Evolutionary conservation across 2,888 invertebrate species (phyloP).

Genomic region (Rhagonycha fulva): DNA sequence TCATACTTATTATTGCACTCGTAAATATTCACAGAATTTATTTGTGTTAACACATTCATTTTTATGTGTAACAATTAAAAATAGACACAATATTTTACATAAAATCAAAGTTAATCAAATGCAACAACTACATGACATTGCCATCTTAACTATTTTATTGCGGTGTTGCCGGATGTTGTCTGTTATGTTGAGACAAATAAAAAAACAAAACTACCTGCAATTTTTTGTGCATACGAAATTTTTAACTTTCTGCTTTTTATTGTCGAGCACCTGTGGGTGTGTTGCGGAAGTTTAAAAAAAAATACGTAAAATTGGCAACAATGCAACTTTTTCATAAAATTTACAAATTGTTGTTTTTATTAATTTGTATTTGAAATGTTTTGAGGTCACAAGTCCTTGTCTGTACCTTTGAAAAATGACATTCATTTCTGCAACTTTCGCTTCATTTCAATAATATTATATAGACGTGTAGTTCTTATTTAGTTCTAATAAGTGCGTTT

Average conservation of each 20-base stretch:
- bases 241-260: neutral
- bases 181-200: neutral
- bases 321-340: neutral
- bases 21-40: slow-evolving; percentile 8
- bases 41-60: slow-evolving; percentile 13
- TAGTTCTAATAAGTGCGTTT: neutral
- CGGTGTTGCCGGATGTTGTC: neutral
- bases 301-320: neutral
- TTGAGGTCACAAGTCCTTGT: neutral
- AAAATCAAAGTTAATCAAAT: neutral
- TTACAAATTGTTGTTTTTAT: neutral
- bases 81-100: neutral
- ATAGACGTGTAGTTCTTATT: neutral
- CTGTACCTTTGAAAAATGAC: neutral
- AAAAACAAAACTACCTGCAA: neutral
- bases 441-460: neutral
- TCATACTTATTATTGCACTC: slow-evolving; percentile 27
- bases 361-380: neutral
- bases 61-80: slow-evolving; percentile 5
- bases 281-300: neutral
- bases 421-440: neutral
- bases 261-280: neutral
- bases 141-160: neutral
- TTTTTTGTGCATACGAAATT: neutral
- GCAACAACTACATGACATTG: neutral